Base-by-base conservation (phyloP, 1,140 invertebrate genomes). In the Charaxes varanes region DNA sequence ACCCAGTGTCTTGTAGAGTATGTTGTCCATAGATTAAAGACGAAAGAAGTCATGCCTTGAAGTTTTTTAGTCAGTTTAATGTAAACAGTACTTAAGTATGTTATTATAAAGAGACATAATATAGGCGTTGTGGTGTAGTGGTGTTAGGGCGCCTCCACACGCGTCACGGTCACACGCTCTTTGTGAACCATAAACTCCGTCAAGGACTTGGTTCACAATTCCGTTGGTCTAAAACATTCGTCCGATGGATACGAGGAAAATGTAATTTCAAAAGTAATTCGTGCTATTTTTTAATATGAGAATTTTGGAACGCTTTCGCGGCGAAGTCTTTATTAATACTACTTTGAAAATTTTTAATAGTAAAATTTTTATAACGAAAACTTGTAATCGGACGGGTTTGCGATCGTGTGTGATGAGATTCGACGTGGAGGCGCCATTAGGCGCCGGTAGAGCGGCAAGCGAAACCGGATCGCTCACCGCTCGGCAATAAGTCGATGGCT, bases 1-100 rank as follows among this genome's bases (percentile, higher is more conserved):
- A 71, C 67, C 73, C 71, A 78, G 78, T 78, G 78, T 69, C 78
- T 73, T 71, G 62, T 82, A 82, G 78, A 64, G 63, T 79, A 77
- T 45, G 61, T 73, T 70, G 74, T 82, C 71, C 68, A 72, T 79
- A 81, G 67, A 58, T 44, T 77, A 74, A 68, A 73, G 64, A 76
- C 66, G 68, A 63, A 66, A 61, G 64, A 67, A 74, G 70, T 79
- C 66, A 73, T 73, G 74, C 78, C 74, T 82, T 79, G 68, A 81
- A 77, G 63, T 58, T 67, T 51, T 66, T 68, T 78, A 81, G 77
- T 79, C 77, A 78, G 64, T 76, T 70, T 67, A 70, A 62, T 66
- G 48, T 71, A 82, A 63, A 70, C 68, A 69, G 78, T 82, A 82
- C 78, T 82, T 82, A 81, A 77, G 45, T 71, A 72, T 64, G 52